phyloP scores from a whole-genome alignment of 2,888 invertebrate species.

The Dicyrtoma fusca region DNA sequence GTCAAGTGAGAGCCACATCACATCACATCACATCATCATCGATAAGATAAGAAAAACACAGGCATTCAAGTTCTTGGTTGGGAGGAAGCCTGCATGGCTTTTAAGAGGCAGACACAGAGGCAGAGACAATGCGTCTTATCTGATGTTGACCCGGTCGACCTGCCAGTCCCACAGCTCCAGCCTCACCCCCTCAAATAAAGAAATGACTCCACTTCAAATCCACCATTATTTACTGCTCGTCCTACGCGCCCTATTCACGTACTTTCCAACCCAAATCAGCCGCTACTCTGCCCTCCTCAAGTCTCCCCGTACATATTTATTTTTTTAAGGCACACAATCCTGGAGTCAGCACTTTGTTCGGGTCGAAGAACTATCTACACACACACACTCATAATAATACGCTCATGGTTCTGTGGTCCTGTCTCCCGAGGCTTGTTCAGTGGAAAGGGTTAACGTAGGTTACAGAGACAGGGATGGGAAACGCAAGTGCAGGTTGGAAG shows the following conservation, averaged over 20 bases:
- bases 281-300: too few species aligned
- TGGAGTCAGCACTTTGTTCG: too few species aligned
- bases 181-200: constrained; percentile 37
- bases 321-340: not conserved
- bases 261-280: not conserved
- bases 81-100: not conserved
- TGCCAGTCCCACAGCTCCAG: constrained; percentile 21
- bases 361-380: too few species aligned
- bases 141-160: constrained; percentile 48
- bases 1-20: constrained; percentile 27
- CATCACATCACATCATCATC: constrained; percentile 8
- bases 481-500: not conserved
- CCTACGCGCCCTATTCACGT: constrained; percentile 20
- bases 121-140: constrained; percentile 43
- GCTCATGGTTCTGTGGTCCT: not conserved
- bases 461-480: not conserved
- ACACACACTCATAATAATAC: not conserved
- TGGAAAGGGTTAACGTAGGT: constrained; percentile 22
- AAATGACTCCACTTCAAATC: constrained; percentile 15
- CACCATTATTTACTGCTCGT: constrained; percentile 22
- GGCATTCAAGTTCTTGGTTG: constrained; percentile 27
- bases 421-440: not conserved
- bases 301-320: not conserved
- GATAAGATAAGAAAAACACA: constrained; percentile 34
- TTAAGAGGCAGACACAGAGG: constrained; percentile 21